Evolutionary conservation across 2,888 invertebrate genomes (phyloP), one percentile per base, ranked within the genome.

Genomic region (Leucophenga maculata): DNA sequence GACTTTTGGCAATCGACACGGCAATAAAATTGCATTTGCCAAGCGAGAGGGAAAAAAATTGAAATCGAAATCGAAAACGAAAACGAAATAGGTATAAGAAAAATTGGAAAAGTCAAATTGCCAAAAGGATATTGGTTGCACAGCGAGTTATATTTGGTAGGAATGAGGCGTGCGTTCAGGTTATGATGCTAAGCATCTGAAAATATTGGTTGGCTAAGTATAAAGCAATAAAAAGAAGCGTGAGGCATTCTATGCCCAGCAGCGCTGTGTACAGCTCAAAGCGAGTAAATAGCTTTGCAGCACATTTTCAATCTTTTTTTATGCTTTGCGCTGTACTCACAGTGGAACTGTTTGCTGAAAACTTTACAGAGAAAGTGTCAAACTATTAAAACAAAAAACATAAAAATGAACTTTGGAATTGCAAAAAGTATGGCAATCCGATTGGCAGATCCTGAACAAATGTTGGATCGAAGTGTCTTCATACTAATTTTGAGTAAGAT

Each of bases 11-110:
- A 18, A 20, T n/a, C 31, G n/a, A 46, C 16, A 46, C 16, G 67
- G 67, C 18, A 59, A 60, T 68, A 68, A 68, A 59, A 68, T 60
- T 68, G 67, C 60, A 68, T 68, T 68, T 68, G 67, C 32, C 46
- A 11, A 31, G 18, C 3, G 3, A 16, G 9, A 60, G 16, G 18
- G 39, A 60, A 39, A 39, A 39, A 4, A 20, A 20, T 20, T 9
- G 6, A 52, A 22, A 20, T 14, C 16, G 18, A 52, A 18, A 32
- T 16, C 13, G 20, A 39, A 32, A 11, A 1, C 11, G 16, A 32
- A 59, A 22, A 32, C 20, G 16, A 14, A 59, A 59, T 39, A 39
- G 39, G 39, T 39, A 39, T 11, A 39, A 3, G 39, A 39, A 31
- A 67, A 57, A 32, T 32, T 54, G 39, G 22, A 57, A 54, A 66